Evolutionary conservation across 2,113 vertebrate genomes (phyloP), one percentile per base, ranked within the genome.

Genomic region (Lycocorax pyrrhopterus): DNA sequence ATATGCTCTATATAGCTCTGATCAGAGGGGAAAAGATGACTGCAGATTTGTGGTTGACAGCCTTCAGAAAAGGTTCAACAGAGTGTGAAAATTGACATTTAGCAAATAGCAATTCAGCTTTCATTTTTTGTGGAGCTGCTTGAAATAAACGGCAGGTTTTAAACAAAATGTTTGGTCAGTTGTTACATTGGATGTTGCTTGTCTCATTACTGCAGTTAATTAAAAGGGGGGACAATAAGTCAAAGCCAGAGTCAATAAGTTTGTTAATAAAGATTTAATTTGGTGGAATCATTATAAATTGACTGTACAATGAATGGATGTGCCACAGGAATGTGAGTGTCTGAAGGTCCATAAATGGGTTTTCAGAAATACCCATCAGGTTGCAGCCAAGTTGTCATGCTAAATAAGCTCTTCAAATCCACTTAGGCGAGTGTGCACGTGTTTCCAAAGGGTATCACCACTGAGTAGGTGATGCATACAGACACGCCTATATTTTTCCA

Each of bases 61-160:
- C 85, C 87, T 87, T 90, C 49, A 94, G 93, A 95, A 93, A 96
- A 95, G 76, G 81, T 90, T 96, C 95, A 92, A 29, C 83, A 90
- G 88, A 93, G 92, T 96, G 85, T 94, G 91, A 96, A 96, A 96
- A 94, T n/a, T 92, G 89, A 96, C 87, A 82, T 96, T 95, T 91
- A 94, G 76, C 91, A 86, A 92, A 87, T 30, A 93, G 58, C 68
- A 89, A 39, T 89, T 87, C 94, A 82, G 71, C 63, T 60, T 93
- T 88, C 64, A 20, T 64, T 71, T 94, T 93, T 79, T 35, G 39
- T 47, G 49, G 89, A 63, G 81, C 47, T 71, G 32, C 51, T 84
- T 14, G 58, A 95, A 95, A 91, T 78, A 55, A 77, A 93, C 56
- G 49, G 66, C 77, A 87, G 81, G 73, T 89, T 87, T 97, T 69